Conservation (phyloP, 2,113 vertebrate species). For the Ceyx cyanopectus region DNA sequence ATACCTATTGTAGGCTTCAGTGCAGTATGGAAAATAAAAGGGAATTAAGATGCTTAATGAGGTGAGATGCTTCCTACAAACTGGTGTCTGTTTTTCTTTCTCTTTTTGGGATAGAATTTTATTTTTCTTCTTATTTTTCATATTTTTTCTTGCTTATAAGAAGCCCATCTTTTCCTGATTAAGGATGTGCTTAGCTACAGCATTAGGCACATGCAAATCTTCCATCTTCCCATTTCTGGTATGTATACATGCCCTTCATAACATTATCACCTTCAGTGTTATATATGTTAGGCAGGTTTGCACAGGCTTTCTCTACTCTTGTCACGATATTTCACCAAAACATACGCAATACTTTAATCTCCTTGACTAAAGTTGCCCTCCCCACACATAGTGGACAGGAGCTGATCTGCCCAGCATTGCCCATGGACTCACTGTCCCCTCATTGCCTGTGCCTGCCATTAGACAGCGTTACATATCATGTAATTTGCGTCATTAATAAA, state of each 20-base stretch:
- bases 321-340: not conserved
- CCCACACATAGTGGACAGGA: not conserved
- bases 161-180: not conserved
- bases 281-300: not conserved
- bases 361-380: not conserved
- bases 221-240: not conserved
- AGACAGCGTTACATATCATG: not conserved
- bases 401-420: not conserved
- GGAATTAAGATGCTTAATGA: constrained; percentile 55
- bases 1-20: not conserved
- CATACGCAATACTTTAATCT: constrained; percentile 14
- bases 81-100: not conserved
- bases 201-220: not conserved
- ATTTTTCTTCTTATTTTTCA: not conserved
- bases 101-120: not conserved
- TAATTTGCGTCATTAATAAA: constrained; percentile 73
- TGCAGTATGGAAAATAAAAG: constrained; percentile 32
- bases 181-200: not conserved
- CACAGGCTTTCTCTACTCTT: not conserved
- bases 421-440: not conserved
- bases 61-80: constrained; percentile 34
- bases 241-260: not conserved
- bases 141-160: not conserved
- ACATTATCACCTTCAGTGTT: not conserved
- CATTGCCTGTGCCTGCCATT: not conserved